Percentiles rank a stretch among this genome's conserved stretches.
Evolutionary conservation across 2,888 invertebrate genomes (phyloP).

Genomic region (Diogma glabrata): DNA sequence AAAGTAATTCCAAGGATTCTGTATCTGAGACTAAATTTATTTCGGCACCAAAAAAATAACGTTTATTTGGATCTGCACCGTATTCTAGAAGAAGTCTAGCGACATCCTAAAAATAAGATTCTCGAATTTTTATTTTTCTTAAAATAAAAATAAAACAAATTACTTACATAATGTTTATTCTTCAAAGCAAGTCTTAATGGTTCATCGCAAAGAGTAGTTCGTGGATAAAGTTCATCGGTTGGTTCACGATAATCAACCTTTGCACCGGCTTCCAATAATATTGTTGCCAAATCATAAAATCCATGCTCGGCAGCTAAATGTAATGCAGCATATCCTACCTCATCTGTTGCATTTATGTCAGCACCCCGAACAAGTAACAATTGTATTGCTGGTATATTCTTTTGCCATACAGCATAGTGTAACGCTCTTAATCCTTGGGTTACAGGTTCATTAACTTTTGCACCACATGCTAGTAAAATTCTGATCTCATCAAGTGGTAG

Average conservation of each 20-base stretch:
- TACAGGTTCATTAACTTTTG: conserved; percentile 64
- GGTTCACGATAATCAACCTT: conserved; percentile 68
- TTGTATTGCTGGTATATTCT: conserved; percentile 66
- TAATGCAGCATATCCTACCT: conserved; percentile 82
- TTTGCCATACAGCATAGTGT: conserved; percentile 88
- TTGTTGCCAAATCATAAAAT: conserved; percentile 53
- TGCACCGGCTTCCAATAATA: conserved; percentile 65
- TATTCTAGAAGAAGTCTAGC: conserved; percentile 62
- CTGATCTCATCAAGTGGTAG: conserved; percentile 78
- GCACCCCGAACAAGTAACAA: conserved; percentile 70
- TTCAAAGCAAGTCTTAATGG: conserved; percentile 81
- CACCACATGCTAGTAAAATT: conserved; percentile 75
- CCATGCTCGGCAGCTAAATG: conserved; percentile 87
- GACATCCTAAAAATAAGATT: conserved; percentile 40
- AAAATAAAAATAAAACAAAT: neutral
- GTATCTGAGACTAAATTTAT: conserved; percentile 77
- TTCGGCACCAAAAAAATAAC: conserved; percentile 86
- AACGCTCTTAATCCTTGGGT: conserved; percentile 78
- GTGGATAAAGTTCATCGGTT: conserved; percentile 56
- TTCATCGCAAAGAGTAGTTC: conserved; percentile 69
- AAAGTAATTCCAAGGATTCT: conserved; percentile 67
- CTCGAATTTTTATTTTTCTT: neutral
- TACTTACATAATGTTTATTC: conserved; percentile 60
- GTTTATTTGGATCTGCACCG: conserved; percentile 81
- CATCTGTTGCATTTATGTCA: conserved; percentile 71